Base-by-base conservation (phyloP, 2,113 vertebrate genomes). In the Ictalurus furcatus region DNA sequence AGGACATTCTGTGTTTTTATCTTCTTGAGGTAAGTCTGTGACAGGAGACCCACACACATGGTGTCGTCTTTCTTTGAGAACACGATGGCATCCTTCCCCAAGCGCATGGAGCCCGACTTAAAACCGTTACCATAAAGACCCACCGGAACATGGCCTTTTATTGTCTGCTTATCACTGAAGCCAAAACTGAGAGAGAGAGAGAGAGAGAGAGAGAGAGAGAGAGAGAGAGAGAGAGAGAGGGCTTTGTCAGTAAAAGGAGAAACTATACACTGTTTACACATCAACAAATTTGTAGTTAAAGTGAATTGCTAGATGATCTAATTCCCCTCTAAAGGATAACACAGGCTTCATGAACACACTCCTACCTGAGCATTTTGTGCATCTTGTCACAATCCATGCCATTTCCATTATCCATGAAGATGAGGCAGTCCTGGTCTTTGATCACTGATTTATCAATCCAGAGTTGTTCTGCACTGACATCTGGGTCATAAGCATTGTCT, bases 61-160 rank as follows among this genome's bases (percentile, higher is more conserved):
- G 85, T 91, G 1, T 92, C 95, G 56, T 93, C 95, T 0, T 97
- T 97, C 92, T 97, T 99, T 61, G 97, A 98, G 91, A 99, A 98
- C 58, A 99, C 97, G 0, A 99, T 96, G 59, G 97, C 97, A 19
- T 99, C 98, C 94, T 91, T 97, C 23, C 98, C 98, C 80, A 99
- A 95, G 59, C 98, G 97, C 98, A 99, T 99, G 56, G 98, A 98
- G 3, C 98, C 98, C 0, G 98, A 99, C 91, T 99, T 99, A 96
- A 99, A 99, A 2, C 98, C 98, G 37, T 99, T 99, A 25, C 98
- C 98, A 56, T 99, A 99, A 16, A 98, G 91, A 6, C 98, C 98
- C 89, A 99, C 97, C 0, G 98, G 98, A 1, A 95, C 93, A 0
- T 95, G 93, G 7, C 96, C 97, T 37, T 97, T 95, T 85, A 97